Base-by-base conservation (phyloP, 2,113 vertebrate genomes). In the Martes martes region DNA sequence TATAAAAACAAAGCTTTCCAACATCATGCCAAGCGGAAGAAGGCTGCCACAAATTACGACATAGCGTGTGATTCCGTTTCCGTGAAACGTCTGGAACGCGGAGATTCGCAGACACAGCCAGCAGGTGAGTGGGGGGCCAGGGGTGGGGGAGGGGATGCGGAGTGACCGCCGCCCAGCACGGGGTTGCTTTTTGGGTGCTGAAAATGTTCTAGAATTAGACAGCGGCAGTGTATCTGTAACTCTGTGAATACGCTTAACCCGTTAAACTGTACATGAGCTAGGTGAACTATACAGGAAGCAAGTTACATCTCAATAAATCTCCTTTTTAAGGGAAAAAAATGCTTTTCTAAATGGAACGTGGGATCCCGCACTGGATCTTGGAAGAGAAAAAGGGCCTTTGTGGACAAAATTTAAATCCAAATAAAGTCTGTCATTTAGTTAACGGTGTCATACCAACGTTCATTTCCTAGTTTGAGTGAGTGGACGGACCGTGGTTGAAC, bases 141-240 rank as follows among this genome's bases (percentile, higher is more conserved):
- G 24, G 4, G 0, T 0, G 31, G 42, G 42, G 59, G 6, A 5
- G 45, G 11, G 15, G 2, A 2, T 1, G 4, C 11, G 50, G 52
- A 5, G 4, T 24, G 19, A 42, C 81, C 47, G 55, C 26, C 18
- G 15, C 16, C 10, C n/a, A 24, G 31, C 11, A 26, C 1, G 6
- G 61, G 33, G 6, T n/a, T 39, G 39, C 42, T 57, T 65, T 31
- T 7, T 2, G 45, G 47, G 10, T 39, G 61, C 67, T 19, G 14
- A 57, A 28, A 65, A 87, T 47, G 36, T 74, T 73, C 45, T 47
- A 47, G 18, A 71, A 71, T 61, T 59, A 65, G 39, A 42, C 39
- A 42, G 23, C 10, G n/a, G 76, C 3, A 26, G 6, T 52, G 69
- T 52, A 83, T 42, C 50, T 42, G 19, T 71, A 63, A 36, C 39